phyloP scores from a whole-genome alignment of 2,888 invertebrate species.

The Trisateles emortualis region DNA sequence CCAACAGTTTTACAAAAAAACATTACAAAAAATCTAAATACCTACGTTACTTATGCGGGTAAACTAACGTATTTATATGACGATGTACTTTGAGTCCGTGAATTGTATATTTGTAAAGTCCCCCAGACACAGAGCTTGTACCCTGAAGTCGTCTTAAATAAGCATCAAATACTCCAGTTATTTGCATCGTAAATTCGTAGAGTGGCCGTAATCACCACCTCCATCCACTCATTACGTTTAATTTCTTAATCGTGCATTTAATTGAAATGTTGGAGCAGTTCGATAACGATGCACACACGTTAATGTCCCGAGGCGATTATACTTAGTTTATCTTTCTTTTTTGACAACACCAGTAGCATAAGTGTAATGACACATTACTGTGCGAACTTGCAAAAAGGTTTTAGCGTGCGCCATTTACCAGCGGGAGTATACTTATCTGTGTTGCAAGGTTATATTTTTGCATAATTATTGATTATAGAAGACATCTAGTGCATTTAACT shows the following conservation, averaged over 20 bases:
- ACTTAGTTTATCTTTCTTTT: constrained; percentile 56
- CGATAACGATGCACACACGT: constrained; percentile 70
- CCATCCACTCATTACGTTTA: constrained; percentile 74
- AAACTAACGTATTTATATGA: no score
- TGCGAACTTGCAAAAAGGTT: constrained; percentile 30
- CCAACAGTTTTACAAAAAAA: no score
- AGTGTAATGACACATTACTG: constrained; percentile 51
- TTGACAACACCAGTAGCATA: constrained; percentile 56
- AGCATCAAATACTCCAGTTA: constrained; percentile 61
- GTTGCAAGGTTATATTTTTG: constrained; percentile 25
- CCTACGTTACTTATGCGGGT: no score
- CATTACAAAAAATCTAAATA: no score
- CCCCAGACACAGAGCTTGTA: no score
- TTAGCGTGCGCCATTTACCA: constrained; percentile 39
- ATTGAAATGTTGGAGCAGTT: constrained; percentile 79
- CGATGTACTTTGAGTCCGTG: no score
- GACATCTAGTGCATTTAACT: no score
- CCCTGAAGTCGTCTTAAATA: no score
- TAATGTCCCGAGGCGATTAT: constrained; percentile 68
- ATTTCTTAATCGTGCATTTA: constrained; percentile 79
- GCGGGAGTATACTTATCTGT: constrained; percentile 32
- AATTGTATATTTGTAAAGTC: no score
- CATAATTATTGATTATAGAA: no score
- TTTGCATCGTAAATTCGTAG: constrained; percentile 62
- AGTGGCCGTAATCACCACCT: constrained; percentile 67